These are phyloP conservation scores for Apodemus agrarius DNA, from an alignment of 2,797 vertebrate genomes.

Conservation along the genomic window DNA sequence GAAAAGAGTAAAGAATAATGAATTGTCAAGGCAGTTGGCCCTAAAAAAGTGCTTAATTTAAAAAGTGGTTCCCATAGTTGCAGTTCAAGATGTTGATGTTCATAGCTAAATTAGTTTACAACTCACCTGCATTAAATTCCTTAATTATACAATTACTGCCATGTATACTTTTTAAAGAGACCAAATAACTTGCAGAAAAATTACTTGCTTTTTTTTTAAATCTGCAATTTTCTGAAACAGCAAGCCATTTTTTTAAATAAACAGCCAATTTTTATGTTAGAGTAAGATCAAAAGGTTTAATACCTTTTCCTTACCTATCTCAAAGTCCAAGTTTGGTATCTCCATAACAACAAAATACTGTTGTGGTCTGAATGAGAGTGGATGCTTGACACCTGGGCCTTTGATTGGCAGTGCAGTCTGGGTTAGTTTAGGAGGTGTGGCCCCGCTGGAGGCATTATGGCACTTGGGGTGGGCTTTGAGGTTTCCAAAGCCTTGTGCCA, in stretches of 20 bases:
- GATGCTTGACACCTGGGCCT: not conserved
- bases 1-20: conserved; percentile 67
- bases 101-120: conserved; percentile 71
- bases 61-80: conserved; percentile 53
- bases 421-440: not conserved
- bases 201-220: conserved; percentile 41
- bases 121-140: conserved; percentile 64
- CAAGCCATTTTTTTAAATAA: conserved; percentile 44
- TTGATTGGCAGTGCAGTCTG: too few species aligned
- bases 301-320: not conserved
- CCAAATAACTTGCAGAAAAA: conserved; percentile 57
- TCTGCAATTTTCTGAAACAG: conserved; percentile 52
- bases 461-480: not conserved
- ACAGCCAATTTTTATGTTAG: conserved; percentile 8
- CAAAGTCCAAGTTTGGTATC: not conserved
- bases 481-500: not conserved
- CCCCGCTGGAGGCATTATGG: not conserved
- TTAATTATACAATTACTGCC: conserved; percentile 68
- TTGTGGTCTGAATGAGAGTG: not conserved
- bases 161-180: conserved; percentile 54
- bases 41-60: conserved; percentile 73
- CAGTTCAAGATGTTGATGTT: conserved; percentile 62
- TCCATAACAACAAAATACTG: not conserved
- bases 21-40: conserved; percentile 62
- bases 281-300: not conserved